Percentiles rank a stretch among this genome's conserved stretches.
Evolutionary conservation across 2,888 invertebrate species (phyloP).

Genomic region (Brachycybe producta): DNA sequence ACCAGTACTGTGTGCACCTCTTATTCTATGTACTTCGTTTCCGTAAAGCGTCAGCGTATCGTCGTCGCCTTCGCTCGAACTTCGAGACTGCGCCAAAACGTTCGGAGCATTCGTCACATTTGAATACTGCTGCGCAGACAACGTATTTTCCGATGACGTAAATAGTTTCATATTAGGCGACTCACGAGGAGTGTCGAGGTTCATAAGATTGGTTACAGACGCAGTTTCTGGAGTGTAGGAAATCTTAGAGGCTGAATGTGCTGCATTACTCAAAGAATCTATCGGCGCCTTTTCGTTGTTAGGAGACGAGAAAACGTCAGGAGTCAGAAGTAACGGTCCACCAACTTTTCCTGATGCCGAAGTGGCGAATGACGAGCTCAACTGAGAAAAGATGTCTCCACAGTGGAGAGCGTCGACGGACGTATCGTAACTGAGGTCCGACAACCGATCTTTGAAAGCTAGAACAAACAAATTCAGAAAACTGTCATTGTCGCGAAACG

Average conservation of each 20-base stretch:
- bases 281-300: no score
- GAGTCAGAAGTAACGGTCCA: slow-evolving; percentile 53
- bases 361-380: neutral
- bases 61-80: no score
- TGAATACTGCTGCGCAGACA: no score
- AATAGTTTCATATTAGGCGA: no score
- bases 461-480: slow-evolving; percentile 17
- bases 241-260: slow-evolving; percentile 6
- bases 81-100: no score
- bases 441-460: slow-evolving; percentile 29
- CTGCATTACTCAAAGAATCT: no score
- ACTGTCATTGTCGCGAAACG: neutral
- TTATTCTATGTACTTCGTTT: slow-evolving; percentile 32
- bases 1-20: slow-evolving; percentile 47
- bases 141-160: no score
- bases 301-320: slow-evolving; percentile 60
- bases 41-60: no score
- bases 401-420: neutral
- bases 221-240: neutral
- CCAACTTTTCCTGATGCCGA: neutral
- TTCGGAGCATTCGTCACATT: no score
- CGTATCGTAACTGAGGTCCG: slow-evolving; percentile 31
- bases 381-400: neutral
- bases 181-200: no score
- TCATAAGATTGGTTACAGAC: no score